These are phyloP conservation scores for Drosophila gaucha DNA, from an alignment of 2,888 invertebrate genomes.

Conservation along the genomic window DNA sequence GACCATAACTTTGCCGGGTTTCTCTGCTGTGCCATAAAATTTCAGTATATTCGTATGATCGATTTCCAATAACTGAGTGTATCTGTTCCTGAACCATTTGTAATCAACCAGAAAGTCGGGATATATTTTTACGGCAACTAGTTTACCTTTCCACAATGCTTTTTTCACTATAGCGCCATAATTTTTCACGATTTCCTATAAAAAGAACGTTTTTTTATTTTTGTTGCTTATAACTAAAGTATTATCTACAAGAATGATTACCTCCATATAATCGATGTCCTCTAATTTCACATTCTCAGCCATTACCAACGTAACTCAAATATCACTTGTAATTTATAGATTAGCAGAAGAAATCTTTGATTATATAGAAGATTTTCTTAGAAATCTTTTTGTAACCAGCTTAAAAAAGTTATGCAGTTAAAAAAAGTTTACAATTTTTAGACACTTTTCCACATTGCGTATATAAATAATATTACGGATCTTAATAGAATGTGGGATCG, in stretches of 20 bases:
- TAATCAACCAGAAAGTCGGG: not conserved
- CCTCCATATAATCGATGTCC: not conserved
- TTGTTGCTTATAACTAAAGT: no score
- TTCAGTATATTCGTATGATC: slow-evolving; percentile 17
- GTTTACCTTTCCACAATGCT: not conserved
- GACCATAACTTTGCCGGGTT: not conserved
- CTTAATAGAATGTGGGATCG: no score
- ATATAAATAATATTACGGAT: no score
- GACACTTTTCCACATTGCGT: no score
- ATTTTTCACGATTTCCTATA: slow-evolving; percentile 1
- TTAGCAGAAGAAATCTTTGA: not conserved
- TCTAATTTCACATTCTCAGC: not conserved
- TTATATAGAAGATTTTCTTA: not conserved
- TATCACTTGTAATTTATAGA: not conserved
- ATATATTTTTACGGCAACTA: not conserved
- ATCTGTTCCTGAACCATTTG: not conserved
- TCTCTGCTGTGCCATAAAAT: not conserved
- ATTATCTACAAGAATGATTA: no score
- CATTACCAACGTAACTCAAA: not conserved
- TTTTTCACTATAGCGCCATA: not conserved
- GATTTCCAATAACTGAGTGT: not conserved
- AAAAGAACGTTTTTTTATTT: not conserved
- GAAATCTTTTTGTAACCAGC: no score
- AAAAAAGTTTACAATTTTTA: no score
- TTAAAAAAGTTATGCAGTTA: no score